A percentile compares a stretch with the other conserved stretches of the same genome.
phyloP scores from a whole-genome alignment of 2,113 vertebrate genomes.

The Pseudopipra pipra region DNA sequence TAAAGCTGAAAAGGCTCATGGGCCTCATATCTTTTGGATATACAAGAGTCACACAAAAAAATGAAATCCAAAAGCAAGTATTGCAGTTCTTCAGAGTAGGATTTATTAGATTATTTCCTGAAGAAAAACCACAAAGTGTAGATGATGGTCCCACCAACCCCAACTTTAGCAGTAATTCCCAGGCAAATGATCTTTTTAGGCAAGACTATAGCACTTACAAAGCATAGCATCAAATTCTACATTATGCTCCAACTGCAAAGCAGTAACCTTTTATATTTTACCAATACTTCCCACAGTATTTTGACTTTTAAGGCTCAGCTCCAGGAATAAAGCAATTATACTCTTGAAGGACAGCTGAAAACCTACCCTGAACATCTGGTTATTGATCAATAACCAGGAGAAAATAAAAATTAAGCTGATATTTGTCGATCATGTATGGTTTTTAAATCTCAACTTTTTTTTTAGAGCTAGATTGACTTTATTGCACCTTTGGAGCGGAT shows the following conservation, averaged over 20 bases:
- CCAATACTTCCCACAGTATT: not conserved
- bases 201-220: not conserved
- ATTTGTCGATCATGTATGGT: not conserved
- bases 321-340: not conserved
- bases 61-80: not conserved
- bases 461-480: not conserved
- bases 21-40: not conserved
- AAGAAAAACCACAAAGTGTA: not conserved
- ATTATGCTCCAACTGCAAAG: not conserved
- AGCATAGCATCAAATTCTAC: not conserved
- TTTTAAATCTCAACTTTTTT: not conserved
- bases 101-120: not conserved
- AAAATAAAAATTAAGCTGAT: not conserved
- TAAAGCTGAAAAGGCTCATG: not conserved
- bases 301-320: not conserved
- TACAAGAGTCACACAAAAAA: not conserved
- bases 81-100: not conserved
- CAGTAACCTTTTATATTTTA: not conserved
- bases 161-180: not conserved
- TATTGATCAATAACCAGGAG: not conserved
- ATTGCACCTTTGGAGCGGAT: not conserved
- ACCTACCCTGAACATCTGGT: not conserved
- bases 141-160: not conserved
- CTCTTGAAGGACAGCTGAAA: not conserved
- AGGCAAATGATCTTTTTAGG: not conserved